Conservation (phyloP, 2,113 vertebrate genomes). For the Leuciscus idus region DNA sequence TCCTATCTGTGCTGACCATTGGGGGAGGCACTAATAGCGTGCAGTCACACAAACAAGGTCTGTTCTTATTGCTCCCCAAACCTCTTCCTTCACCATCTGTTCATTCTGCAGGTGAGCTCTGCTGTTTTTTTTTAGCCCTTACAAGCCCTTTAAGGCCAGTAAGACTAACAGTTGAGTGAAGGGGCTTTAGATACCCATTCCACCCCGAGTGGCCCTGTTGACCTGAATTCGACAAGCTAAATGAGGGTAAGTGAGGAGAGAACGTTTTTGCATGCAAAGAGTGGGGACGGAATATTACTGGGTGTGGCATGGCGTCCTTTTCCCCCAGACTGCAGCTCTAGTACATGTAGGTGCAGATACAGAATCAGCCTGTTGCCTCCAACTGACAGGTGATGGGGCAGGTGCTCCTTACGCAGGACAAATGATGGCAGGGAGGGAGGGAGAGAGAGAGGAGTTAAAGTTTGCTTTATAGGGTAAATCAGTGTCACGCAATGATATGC, state of each 20-base stretch:
- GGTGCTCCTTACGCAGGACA: constrained; percentile 66
- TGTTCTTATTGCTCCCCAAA: constrained; percentile 52
- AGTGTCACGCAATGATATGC: neutral
- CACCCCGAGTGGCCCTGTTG: constrained; percentile 24
- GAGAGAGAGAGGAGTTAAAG: neutral
- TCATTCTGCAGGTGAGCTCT: constrained; percentile 57
- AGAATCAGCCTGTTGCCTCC: constrained; percentile 58
- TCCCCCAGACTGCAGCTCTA: constrained; percentile 39
- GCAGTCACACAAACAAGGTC: constrained; percentile 63
- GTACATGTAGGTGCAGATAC: constrained; percentile 56
- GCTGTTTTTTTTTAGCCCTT: constrained; percentile 20
- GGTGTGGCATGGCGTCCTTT: constrained; percentile 58
- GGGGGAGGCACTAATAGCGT: constrained; percentile 42
- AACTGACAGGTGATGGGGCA: constrained; percentile 75
- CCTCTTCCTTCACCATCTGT: constrained; percentile 60
- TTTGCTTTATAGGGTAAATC: constrained; percentile 18
- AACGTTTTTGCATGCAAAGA: neutral
- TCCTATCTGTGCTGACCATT: constrained; percentile 44
- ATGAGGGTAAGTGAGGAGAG: constrained; percentile 23
- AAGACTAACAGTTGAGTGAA: constrained; percentile 52
- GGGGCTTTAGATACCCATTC: constrained; percentile 40
- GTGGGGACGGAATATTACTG: constrained; percentile 2
- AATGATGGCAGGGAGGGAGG: neutral
- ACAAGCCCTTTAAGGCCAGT: constrained; percentile 46
- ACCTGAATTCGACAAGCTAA: constrained; percentile 23